Conservation (phyloP, 2,797 vertebrate genomes). For the Pogoniulus pusillus region DNA sequence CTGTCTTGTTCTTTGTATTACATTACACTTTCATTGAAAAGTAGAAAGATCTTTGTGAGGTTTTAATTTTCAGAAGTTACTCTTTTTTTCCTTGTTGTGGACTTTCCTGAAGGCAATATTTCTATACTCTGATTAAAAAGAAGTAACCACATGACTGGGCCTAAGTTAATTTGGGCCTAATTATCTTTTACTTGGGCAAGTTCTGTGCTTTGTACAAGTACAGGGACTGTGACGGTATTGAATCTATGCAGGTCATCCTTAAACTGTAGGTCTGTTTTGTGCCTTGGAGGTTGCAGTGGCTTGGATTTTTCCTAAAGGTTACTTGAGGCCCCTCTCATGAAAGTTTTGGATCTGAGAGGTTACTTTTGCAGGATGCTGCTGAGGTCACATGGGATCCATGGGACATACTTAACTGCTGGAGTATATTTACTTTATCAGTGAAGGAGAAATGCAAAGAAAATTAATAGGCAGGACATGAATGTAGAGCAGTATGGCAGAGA, state of each 20-base stretch:
- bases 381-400: not conserved
- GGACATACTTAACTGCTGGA: accelerated
- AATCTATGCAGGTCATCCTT: not conserved
- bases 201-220: not conserved
- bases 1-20: not conserved
- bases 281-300: not conserved
- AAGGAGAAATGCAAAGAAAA: not conserved
- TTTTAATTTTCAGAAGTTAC: not conserved
- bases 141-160: not conserved
- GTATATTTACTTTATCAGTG: constrained; percentile 7
- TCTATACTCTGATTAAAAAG: not conserved
- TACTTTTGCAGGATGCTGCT: not conserved
- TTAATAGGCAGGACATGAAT: not conserved
- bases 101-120: not conserved
- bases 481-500: not conserved
- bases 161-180: not conserved
- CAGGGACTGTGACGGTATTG: not conserved
- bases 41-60: not conserved
- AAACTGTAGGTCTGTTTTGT: not conserved
- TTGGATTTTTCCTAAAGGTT: not conserved
- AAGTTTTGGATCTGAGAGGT: not conserved
- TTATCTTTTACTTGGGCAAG: not conserved
- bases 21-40: not conserved
- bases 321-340: not conserved
- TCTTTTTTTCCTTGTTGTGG: not conserved